phyloP scores from a whole-genome alignment of 2,797 vertebrate genomes.

The Cryptoblepharus egeriae region DNA sequence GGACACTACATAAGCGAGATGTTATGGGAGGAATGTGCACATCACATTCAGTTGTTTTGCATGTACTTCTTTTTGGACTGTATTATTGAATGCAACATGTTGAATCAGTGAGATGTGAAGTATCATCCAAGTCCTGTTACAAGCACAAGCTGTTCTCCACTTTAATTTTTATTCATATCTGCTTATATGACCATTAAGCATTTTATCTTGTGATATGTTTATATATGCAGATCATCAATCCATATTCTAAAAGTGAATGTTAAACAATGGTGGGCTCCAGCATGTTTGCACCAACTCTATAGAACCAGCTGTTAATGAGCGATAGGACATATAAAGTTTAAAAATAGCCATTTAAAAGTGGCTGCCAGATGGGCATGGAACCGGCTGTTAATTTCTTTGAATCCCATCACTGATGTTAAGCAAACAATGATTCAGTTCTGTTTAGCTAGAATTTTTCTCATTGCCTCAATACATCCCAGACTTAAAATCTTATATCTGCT shows the following conservation, averaged over 20 bases:
- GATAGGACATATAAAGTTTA: no score
- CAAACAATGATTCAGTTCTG: no score
- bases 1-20: background rate
- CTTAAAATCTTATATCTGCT: no score
- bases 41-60: conserved; percentile 1
- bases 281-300: no score
- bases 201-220: background rate
- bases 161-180: background rate
- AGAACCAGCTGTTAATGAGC: no score
- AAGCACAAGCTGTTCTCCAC: background rate
- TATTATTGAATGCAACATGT: conserved; percentile 18
- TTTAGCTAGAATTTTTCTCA: background rate
- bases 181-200: background rate
- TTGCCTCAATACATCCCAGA: background rate
- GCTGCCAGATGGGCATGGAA: no score
- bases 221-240: background rate
- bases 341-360: no score
- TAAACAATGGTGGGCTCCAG: no score
- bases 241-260: background rate
- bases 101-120: conserved; percentile 37
- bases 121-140: background rate
- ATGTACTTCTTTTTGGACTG: conserved; percentile 13
- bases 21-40: conserved; percentile 12
- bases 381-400: no score
- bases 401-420: no score